phyloP scores from a whole-genome alignment of 2,113 vertebrate species.

The Cyanistes caeruleus region DNA sequence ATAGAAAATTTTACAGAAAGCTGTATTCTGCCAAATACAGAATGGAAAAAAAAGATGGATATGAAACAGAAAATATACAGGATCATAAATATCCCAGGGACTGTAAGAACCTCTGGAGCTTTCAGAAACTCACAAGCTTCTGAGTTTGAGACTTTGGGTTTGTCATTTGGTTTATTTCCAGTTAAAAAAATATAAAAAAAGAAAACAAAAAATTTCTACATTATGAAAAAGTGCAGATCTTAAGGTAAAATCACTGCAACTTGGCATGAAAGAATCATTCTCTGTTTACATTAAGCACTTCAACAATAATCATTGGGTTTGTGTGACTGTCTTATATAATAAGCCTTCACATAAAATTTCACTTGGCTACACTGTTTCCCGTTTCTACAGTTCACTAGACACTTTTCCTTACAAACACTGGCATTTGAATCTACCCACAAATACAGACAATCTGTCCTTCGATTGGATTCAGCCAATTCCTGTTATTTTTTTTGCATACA shows the following conservation, averaged over 20 bases:
- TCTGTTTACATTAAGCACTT: not conserved
- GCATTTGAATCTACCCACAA: not conserved
- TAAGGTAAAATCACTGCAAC: not conserved
- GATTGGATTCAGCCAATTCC: not conserved
- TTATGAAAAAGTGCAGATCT: not conserved
- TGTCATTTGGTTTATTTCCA: not conserved
- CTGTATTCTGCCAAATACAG: not conserved
- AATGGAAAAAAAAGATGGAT: not conserved
- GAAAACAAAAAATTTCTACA: not conserved
- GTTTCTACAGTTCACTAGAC: not conserved
- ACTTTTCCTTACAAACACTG: not conserved
- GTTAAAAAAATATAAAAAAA: not conserved
- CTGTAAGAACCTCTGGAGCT: not conserved
- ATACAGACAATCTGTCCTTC: not conserved
- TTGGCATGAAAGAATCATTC: not conserved
- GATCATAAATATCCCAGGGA: not conserved
- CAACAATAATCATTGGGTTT: not conserved
- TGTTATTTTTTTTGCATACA: not conserved
- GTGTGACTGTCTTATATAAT: not conserved
- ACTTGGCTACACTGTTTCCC: not conserved
- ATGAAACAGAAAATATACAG: not conserved
- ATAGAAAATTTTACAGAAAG: not conserved
- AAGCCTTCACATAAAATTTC: not conserved
- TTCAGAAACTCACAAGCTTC: not conserved
- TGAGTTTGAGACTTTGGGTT: not conserved